Evolutionary conservation across 23 tunicate species (phyloP), one percentile per base, ranked within the genome.

Genomic region (Botrylloides violaceus): DNA sequence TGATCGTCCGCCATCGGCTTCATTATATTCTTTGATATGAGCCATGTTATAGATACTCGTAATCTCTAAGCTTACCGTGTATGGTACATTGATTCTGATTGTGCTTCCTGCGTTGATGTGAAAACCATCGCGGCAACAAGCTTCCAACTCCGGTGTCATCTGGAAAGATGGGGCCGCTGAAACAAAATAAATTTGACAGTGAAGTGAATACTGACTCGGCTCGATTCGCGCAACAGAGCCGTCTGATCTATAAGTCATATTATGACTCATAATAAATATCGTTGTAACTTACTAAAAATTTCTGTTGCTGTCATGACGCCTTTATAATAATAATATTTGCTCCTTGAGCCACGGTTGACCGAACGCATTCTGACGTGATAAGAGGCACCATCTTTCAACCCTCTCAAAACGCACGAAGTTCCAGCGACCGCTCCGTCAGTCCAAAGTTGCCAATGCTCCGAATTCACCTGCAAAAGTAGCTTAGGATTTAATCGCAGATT

Each of bases 91-190:
- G 21, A 90, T 79, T 21, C 97, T 72, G 30, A 90, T 90, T 36
- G 97, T 90, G 53, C 86, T 82, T 47, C 97, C 97, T 21, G 97
- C 97, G 61, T 90, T 90, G 78, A 90, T 76, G 31, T 61, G 48
- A 64, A 90, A 79, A 58, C 97, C 97, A 34, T 90, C 75, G 9
- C 97, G 73, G 23, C 79, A 75, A 28, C 76, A 83, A 3, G 83
- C 79, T 75, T 90, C 90, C 61, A 90, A 34, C 36, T 90, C 97
- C 15, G 90, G 63, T 22, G 97, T 83, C 90, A 90, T 73, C 48
- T 90, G 82, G 66, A 90, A 90, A 4, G 56, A 56, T n/a, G 97
- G 97, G 1, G 85, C 81, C 59, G 74, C 97, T 90, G 68, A 27
- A 71, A 21, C 15, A 29, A 66, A 43, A 60, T 23, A 23, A 22